Conservation (phyloP, 2,113 vertebrate genomes). For the zebrafish (Danio rerio) region DNA sequence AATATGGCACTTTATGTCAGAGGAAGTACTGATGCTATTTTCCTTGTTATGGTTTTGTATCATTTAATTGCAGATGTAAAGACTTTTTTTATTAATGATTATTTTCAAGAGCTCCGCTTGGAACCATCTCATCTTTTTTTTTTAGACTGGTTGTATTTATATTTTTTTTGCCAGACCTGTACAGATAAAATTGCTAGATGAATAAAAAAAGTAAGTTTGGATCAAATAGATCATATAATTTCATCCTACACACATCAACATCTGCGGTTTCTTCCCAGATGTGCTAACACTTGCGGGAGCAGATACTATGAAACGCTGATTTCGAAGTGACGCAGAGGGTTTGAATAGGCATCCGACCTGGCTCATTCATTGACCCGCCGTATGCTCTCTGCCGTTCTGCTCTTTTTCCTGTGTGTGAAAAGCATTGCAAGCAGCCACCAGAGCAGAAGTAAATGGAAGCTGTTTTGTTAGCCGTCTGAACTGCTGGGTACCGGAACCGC, state of each 20-base stretch:
- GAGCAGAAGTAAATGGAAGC: slow-evolving; percentile 85
- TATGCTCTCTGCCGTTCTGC: slow-evolving; percentile 71
- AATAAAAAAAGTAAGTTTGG: slow-evolving; percentile 53
- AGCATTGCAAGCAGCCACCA: slow-evolving; percentile 87
- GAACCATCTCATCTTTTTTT: slow-evolving; percentile 51
- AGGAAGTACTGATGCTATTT: slow-evolving; percentile 57
- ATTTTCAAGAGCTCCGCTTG: slow-evolving; percentile 50
- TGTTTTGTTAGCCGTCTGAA: slow-evolving; percentile 96
- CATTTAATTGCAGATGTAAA: slow-evolving; percentile 63
- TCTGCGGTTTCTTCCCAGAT: slow-evolving; percentile 9
- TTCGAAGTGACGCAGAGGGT: slow-evolving; percentile 64
- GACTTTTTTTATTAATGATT: slow-evolving; percentile 60
- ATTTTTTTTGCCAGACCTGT: slow-evolving; percentile 46
- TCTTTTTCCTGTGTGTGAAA: slow-evolving; percentile 89
- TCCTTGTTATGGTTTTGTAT: slow-evolving; percentile 68
- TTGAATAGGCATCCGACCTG: slow-evolving; percentile 74
- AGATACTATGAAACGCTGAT: slow-evolving; percentile 61
- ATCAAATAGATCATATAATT: slow-evolving; percentile 4
- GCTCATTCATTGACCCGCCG: slow-evolving; percentile 82
- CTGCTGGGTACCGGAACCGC: slow-evolving; percentile 88
- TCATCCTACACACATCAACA: background rate
- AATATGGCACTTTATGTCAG: slow-evolving; percentile 79
- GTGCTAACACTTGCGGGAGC: background rate
- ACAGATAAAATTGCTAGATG: slow-evolving; percentile 35
- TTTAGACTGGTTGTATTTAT: slow-evolving; percentile 51